Percentiles rank a stretch among this genome's conserved stretches.
Evolutionary conservation across 2,888 invertebrate genomes (phyloP).

Genomic region (Caradrina kadenii): DNA sequence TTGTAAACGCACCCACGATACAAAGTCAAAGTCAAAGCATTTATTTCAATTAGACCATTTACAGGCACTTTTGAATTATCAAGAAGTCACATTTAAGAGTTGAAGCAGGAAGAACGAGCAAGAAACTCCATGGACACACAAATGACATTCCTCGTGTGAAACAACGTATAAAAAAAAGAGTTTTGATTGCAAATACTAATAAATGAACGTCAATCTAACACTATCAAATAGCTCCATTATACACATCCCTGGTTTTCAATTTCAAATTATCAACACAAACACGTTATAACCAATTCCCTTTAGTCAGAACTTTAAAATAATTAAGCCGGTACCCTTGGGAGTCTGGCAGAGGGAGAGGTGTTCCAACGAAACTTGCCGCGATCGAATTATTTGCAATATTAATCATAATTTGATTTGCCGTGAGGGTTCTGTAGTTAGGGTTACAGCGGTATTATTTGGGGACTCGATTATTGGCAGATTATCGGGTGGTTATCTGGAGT

Average conservation of each 20-base stretch:
- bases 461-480: not conserved
- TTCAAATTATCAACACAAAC: slow-evolving; percentile 33
- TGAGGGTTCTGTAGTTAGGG: slow-evolving; percentile 3
- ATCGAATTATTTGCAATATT: slow-evolving; percentile 69
- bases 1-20: too few relatives aligned
- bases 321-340: slow-evolving; percentile 60
- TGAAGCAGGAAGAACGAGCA: too few relatives aligned
- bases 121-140: too few relatives aligned
- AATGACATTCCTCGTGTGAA: too few relatives aligned
- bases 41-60: too few relatives aligned
- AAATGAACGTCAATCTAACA: not conserved
- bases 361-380: slow-evolving; percentile 48
- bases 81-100: too few relatives aligned
- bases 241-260: slow-evolving; percentile 1
- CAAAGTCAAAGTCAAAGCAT: too few relatives aligned
- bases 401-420: slow-evolving; percentile 65
- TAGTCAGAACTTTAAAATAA: slow-evolving; percentile 65
- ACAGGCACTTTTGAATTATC: too few relatives aligned
- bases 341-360: slow-evolving; percentile 47
- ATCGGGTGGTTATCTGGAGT: too few relatives aligned
- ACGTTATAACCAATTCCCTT: slow-evolving; percentile 54
- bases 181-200: not conserved
- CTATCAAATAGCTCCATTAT: slow-evolving; percentile 6
- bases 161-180: too few relatives aligned
- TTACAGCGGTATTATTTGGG: not conserved